A percentile compares a stretch with the other conserved stretches of the same genome.
phyloP scores from a whole-genome alignment of 1,140 invertebrate species.

The Heterodera carotae region DNA sequence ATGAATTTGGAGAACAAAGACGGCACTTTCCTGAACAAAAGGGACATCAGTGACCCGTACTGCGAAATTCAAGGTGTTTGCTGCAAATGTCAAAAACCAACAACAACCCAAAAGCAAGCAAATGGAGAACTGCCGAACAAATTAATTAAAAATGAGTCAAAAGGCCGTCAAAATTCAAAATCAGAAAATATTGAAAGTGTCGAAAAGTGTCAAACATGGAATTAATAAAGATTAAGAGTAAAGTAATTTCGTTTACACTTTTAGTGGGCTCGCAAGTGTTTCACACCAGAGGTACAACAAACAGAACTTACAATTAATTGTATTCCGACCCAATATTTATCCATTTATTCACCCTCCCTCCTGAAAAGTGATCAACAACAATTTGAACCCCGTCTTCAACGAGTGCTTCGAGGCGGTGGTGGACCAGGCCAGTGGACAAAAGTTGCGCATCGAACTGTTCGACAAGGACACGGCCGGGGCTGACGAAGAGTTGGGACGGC shows the following conservation, averaged over 20 bases:
- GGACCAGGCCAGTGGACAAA: constrained; percentile 64
- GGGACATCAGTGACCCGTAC: constrained; percentile 63
- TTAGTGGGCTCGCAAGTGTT: constrained; percentile 36
- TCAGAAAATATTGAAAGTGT: too few species aligned
- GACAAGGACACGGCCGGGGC: constrained; percentile 59
- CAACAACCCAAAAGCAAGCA: neutral
- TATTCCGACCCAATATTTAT: too few species aligned
- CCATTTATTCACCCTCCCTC: too few species aligned
- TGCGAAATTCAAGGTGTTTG: constrained; percentile 58
- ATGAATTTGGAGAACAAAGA: constrained; percentile 63
- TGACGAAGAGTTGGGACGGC: constrained; percentile 62
- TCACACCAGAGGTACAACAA: constrained; percentile 23
- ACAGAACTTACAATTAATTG: too few species aligned
- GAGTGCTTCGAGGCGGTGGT: constrained; percentile 65
- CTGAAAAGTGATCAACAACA: constrained; percentile 62
- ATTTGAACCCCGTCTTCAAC: constrained; percentile 64
- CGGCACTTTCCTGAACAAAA: constrained; percentile 52
- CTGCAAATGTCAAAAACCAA: too few species aligned
- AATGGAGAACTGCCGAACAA: neutral
- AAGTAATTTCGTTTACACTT: neutral
- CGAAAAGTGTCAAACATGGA: too few species aligned
- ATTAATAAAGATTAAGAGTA: neutral
- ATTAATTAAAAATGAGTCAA: neutral
- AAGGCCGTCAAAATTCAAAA: too few species aligned
- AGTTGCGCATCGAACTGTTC: constrained; percentile 60